Evolutionary conservation across 2,888 invertebrate species (phyloP).

Genomic region (Synergus umbraculus): DNA sequence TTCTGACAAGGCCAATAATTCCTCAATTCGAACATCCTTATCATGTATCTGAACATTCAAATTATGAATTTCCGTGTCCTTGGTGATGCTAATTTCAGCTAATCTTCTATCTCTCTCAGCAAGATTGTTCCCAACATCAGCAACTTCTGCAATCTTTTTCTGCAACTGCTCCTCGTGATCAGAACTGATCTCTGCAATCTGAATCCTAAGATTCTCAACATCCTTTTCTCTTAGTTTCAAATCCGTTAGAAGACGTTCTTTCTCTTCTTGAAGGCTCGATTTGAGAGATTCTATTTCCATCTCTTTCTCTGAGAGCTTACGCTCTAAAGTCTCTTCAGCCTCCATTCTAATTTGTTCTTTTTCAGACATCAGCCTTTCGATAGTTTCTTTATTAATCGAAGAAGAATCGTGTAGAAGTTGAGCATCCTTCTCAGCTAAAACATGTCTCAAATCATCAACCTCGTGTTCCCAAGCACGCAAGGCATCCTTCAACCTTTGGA

Average conservation of each 20-base stretch:
- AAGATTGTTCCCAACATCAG: conserved; percentile 56
- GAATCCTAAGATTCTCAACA: conserved; percentile 61
- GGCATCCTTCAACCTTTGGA: conserved; percentile 65
- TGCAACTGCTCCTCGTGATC: conserved; percentile 56
- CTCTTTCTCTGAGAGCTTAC: conserved; percentile 59
- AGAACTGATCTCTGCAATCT: conserved; percentile 53
- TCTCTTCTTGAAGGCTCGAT: conserved; percentile 54
- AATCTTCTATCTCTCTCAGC: conserved; percentile 65
- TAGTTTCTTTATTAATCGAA: conserved; percentile 60
- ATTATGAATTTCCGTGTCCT: conserved; percentile 86
- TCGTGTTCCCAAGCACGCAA: conserved; percentile 65
- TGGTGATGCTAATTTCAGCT: conserved; percentile 79
- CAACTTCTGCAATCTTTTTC: conserved; percentile 60
- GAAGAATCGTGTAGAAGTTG: conserved; percentile 61
- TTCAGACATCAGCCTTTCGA: conserved; percentile 61
- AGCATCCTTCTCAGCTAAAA: conserved; percentile 65
- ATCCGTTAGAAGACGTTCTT: conserved; percentile 54
- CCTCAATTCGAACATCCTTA: conserved; percentile 76
- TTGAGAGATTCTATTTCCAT: conserved; percentile 57
- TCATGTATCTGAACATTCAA: conserved; percentile 83
- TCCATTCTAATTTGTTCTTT: conserved; percentile 62
- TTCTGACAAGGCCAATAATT: conserved; percentile 79
- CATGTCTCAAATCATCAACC: conserved; percentile 63
- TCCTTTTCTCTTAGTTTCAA: conserved; percentile 60
- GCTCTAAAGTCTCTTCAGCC: conserved; percentile 58